Evolutionary conservation across 2,797 vertebrate genomes (phyloP), one percentile per base, ranked within the genome.

Genomic region (Garrulus glandarius): DNA sequence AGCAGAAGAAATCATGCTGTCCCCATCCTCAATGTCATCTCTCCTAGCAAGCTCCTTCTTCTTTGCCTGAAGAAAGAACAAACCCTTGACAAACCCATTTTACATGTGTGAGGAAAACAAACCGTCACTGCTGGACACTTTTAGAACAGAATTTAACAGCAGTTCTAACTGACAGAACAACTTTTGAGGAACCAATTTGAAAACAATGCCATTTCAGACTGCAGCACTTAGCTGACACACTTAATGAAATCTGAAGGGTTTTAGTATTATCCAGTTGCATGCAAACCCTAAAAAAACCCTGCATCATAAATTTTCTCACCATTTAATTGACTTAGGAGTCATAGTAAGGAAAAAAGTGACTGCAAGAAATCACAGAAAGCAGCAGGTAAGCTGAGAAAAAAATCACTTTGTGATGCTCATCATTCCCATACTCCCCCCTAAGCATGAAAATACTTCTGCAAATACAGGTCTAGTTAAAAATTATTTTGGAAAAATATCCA

Each of bases 1-100:
- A 78, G 99, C 98, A 84, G 99, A 99, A 89, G 99, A 99, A 91
- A 99, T 99, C 99, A 99, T 99, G 95, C 99, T 99, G 98, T 99
- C 99, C 41, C 99, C 99, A 56, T 99, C 99, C 77, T 99, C 99
- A 90, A 98, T 98, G 46, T 99, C 99, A 1, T 99, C 99, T 97
- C 99, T 98, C 89, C 99, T 98, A 63, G 99, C 98, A 84, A 99
- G 98, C 80, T 99, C 99, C 91, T 99, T 99, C 95, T 98, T 99
- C 97, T 99, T 99, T 96, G 99, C 98, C 99, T 99, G 95, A 74
- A 97, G 91, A 97, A 67, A 97, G 53, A 92, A 77, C 29, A 97
- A 93, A 96, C 53, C 22, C 56, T 52, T 87, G 80, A 89, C 65
- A 96, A 87, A 91, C 81, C 93, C 64, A 39, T 39, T 39, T 39